A percentile compares a stretch with the other conserved stretches of the same genome.
phyloP scores from a whole-genome alignment of 2,113 vertebrate genomes.

The Pelecanus crispus region DNA sequence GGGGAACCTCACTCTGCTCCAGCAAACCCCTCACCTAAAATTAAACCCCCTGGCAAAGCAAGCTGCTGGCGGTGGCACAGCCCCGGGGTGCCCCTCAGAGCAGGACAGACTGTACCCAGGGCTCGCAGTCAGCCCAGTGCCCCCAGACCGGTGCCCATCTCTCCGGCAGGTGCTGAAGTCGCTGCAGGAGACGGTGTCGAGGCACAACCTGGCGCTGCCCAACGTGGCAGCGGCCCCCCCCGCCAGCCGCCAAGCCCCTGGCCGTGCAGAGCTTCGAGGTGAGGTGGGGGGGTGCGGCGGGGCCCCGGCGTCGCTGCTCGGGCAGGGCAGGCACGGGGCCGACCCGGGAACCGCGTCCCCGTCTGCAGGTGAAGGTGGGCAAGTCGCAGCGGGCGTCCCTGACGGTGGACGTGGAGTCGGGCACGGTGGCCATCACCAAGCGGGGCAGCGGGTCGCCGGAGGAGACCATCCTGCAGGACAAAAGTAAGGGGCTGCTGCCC shows the following conservation, averaged over 20 bases:
- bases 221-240: neutral
- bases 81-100: neutral
- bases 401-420: constrained; percentile 76
- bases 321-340: neutral
- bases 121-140: neutral
- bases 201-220: constrained; percentile 79
- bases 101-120: neutral
- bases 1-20: neutral
- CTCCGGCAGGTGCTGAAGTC: constrained; percentile 77
- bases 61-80: fast-evolving
- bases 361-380: constrained; percentile 76
- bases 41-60: neutral
- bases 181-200: constrained; percentile 77
- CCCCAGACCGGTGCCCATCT: neutral
- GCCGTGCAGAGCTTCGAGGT: constrained; percentile 81
- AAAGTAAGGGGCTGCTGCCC: constrained; percentile 64
- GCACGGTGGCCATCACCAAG: constrained; percentile 75
- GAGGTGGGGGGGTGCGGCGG: fast-evolving
- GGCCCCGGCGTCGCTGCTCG: fast-evolving
- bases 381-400: constrained; percentile 73
- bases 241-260: constrained; percentile 22
- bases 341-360: fast-evolving
- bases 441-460: constrained; percentile 53
- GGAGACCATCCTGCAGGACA: constrained; percentile 78
- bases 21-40: neutral